A percentile compares a stretch with the other conserved stretches of the same genome.
These are phyloP conservation scores for Lasius platythorax DNA, from an alignment of 2,888 invertebrate species.

Conservation along the genomic window DNA sequence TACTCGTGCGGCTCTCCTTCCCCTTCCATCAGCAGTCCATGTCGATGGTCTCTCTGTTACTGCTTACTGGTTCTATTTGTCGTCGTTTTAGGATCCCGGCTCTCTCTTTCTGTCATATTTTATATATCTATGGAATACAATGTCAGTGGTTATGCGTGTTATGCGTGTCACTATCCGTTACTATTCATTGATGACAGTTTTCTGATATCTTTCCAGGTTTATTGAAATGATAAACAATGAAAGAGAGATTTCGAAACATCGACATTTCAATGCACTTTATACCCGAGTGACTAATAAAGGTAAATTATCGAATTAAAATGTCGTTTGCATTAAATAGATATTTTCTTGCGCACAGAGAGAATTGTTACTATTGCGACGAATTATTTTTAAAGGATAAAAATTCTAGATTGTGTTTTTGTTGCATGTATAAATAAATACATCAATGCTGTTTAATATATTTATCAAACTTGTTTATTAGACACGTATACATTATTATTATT, in stretches of 20 bases:
- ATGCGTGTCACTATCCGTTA: no score
- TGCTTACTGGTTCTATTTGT: no score
- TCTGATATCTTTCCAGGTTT: conserved; percentile 71
- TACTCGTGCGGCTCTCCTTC: no score
- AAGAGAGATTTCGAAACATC: conserved; percentile 61
- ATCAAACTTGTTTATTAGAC: not conserved
- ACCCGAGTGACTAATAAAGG: conserved; percentile 62
- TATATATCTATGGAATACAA: no score
- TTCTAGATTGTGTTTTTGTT: not conserved
- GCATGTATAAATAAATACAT: not conserved
- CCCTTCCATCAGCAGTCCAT: no score
- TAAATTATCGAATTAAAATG: conserved; percentile 52
- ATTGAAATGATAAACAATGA: conserved; percentile 73
- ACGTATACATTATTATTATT: no score
- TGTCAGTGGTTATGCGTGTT: no score
- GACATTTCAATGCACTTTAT: conserved; percentile 67
- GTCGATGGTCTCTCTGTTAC: no score
- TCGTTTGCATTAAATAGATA: not conserved
- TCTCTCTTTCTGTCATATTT: no score
- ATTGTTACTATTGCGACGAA: not conserved
- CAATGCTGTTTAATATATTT: not conserved
- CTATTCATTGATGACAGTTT: conserved; percentile 71
- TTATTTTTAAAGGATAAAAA: conserved; percentile 11
- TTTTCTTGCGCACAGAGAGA: not conserved
- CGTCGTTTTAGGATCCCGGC: no score